phyloP scores from a whole-genome alignment of 2,888 invertebrate genomes.

The Ceramica pisi region DNA sequence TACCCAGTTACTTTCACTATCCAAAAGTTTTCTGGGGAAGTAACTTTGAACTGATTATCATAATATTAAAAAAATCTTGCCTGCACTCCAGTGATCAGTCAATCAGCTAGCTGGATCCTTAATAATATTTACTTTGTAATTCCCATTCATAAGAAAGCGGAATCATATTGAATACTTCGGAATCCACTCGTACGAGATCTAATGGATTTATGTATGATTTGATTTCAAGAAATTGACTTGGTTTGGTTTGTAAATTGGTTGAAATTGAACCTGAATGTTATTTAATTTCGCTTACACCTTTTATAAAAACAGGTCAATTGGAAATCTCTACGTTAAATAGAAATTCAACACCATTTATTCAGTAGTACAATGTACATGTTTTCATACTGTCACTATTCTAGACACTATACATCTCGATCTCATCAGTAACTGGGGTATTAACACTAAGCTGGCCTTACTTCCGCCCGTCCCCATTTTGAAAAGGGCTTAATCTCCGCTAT shows the following conservation, averaged over 20 bases:
- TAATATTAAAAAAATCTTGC: no score
- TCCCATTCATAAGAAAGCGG: not conserved
- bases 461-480: conserved; percentile 49
- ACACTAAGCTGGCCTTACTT: conserved; percentile 48
- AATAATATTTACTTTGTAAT: conserved; percentile 7
- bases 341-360: not conserved
- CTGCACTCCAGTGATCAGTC: no score
- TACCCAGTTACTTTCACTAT: no score
- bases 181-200: not conserved
- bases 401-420: conserved; percentile 12
- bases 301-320: no score
- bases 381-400: conserved; percentile 1
- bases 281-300: no score
- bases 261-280: not conserved
- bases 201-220: conserved; percentile 13
- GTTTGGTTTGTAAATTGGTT: not conserved
- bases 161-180: not conserved
- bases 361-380: not conserved
- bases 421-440: conserved; percentile 36
- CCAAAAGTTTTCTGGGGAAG: no score
- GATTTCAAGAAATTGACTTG: not conserved
- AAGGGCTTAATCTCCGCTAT: conserved; percentile 66
- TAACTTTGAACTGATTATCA: no score
- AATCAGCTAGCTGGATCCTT: no score
- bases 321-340: no score